Conservation (phyloP, 1,140 invertebrate species). For the Meteorus sp. region DNA sequence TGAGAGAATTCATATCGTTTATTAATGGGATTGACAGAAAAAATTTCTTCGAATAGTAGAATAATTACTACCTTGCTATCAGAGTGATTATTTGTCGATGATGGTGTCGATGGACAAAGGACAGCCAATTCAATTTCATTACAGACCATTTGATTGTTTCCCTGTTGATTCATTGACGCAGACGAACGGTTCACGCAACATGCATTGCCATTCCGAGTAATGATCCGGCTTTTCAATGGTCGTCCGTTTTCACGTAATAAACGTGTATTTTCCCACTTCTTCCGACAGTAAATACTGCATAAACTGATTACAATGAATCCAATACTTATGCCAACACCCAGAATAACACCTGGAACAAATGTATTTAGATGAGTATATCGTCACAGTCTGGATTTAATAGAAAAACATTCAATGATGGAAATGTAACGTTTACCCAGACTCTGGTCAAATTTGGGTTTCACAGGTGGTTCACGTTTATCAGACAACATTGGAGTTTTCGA, state of each 20-base stretch:
- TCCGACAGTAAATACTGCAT: constrained; percentile 52
- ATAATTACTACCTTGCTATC: constrained; percentile 43
- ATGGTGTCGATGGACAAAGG: constrained; percentile 48
- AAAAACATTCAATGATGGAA: no score
- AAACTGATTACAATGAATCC: constrained; percentile 51
- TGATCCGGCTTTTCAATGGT: constrained; percentile 40
- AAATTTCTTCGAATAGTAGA: not conserved
- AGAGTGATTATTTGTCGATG: constrained; percentile 42
- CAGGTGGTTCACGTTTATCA: constrained; percentile 42
- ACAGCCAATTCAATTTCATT: constrained; percentile 53
- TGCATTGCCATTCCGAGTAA: constrained; percentile 45
- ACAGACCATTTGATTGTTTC: constrained; percentile 28
- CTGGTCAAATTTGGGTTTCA: constrained; percentile 48
- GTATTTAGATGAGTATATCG: no score
- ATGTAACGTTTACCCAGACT: constrained; percentile 57
- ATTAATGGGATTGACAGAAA: not conserved
- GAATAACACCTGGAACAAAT: constrained; percentile 50
- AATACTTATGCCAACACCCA: constrained; percentile 53
- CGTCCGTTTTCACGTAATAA: constrained; percentile 43
- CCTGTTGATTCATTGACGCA: constrained; percentile 46
- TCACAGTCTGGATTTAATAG: no score
- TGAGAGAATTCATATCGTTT: constrained; percentile 32
- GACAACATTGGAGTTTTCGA: constrained; percentile 41
- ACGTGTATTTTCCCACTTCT: constrained; percentile 47
- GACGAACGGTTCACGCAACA: constrained; percentile 51